Conservation (phyloP, 1,140 invertebrate species). For the Sesamia nonagrioides region DNA sequence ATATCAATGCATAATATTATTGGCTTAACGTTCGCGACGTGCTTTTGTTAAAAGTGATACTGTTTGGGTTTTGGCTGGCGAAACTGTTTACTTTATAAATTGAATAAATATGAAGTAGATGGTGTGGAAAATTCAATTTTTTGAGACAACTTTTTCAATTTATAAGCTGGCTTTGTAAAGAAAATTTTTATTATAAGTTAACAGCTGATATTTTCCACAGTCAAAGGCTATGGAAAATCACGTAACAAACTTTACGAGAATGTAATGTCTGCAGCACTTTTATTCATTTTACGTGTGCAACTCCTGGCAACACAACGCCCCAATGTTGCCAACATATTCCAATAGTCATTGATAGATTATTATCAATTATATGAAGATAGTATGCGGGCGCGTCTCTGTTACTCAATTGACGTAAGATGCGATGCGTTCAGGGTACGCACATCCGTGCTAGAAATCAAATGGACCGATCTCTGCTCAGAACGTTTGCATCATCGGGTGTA, state of each 20-base stretch:
- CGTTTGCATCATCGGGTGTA: conserved; percentile 50
- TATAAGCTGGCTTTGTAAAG: not conserved
- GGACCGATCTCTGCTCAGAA: conserved; percentile 52
- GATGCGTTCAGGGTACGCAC: conserved; percentile 32
- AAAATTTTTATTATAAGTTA: not conserved
- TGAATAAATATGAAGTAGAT: not conserved
- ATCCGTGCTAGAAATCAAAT: conserved; percentile 62
- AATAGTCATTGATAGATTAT: conserved; percentile 39
- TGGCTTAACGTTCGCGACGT: not conserved
- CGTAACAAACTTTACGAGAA: too few species aligned
- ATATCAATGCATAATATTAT: conserved; percentile 1
- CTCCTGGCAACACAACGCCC: not conserved
- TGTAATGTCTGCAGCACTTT: not conserved
- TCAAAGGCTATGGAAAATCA: too few species aligned
- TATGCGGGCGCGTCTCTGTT: conserved; percentile 42
- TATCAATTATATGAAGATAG: conserved; percentile 14
- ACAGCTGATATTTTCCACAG: too few species aligned
- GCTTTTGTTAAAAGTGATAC: conserved; percentile 4
- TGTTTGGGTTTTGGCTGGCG: not conserved
- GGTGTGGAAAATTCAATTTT: conserved; percentile 8
- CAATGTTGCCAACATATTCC: conserved; percentile 31
- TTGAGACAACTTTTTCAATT: not conserved
- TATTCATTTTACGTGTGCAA: not conserved
- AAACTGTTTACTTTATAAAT: conserved; percentile 23
- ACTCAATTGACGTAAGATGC: conserved; percentile 46